Conservation (phyloP, 2,888 invertebrate species). For the Gari tellinella region DNA sequence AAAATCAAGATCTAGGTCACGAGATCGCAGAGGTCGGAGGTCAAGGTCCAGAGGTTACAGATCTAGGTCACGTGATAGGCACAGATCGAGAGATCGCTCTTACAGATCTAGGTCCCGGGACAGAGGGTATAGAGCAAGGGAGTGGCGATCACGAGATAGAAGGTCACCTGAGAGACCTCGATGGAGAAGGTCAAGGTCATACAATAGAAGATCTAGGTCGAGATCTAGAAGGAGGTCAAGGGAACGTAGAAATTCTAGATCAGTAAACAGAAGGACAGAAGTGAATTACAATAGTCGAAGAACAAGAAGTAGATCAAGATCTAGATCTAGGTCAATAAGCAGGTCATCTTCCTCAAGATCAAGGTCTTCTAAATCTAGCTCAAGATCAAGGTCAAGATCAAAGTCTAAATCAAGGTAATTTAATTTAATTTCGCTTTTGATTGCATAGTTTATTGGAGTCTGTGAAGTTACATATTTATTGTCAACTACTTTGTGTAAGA, state of each 20-base stretch:
- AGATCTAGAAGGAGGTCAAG: constrained; percentile 63
- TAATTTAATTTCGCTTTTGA: background rate
- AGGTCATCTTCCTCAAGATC: constrained; percentile 73
- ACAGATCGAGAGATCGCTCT: constrained; percentile 28
- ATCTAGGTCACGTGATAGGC: constrained; percentile 40
- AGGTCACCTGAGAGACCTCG: constrained; percentile 32
- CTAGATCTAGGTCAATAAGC: constrained; percentile 63
- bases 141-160: constrained; percentile 56
- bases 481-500: no score
- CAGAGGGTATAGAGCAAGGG: constrained; percentile 36
- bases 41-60: constrained; percentile 51
- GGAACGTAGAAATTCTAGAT: constrained; percentile 42
- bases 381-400: constrained; percentile 67
- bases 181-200: constrained; percentile 9
- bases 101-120: constrained; percentile 38
- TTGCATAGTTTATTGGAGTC: no score
- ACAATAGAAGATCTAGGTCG: constrained; percentile 33
- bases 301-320: constrained; percentile 47
- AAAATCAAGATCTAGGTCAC: constrained; percentile 53
- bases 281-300: background rate
- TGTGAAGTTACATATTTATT: no score
- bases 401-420: constrained; percentile 57
- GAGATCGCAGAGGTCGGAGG: constrained; percentile 48
- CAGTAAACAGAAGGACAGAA: constrained; percentile 14
- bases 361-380: constrained; percentile 72